Percentiles rank a stretch among this genome's conserved stretches.
These are phyloP conservation scores for Idris sp. DNA, from an alignment of 1,140 invertebrate genomes.

Conservation along the genomic window DNA sequence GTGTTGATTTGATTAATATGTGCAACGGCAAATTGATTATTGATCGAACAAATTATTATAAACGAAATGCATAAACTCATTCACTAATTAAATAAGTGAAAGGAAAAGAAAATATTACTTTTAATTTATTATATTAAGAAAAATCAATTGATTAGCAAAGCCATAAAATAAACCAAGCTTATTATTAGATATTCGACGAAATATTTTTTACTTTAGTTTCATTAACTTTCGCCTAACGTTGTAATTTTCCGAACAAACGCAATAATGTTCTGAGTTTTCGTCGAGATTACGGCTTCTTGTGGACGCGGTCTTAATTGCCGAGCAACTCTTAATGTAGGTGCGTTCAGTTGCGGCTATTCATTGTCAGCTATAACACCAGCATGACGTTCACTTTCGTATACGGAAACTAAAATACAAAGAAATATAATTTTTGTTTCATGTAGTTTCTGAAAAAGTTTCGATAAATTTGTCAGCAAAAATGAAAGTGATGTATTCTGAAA, in stretches of 20 bases:
- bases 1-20: constrained; percentile 40
- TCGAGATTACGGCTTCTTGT: constrained; percentile 44
- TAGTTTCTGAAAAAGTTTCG: not conserved
- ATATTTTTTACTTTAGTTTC: constrained; percentile 34
- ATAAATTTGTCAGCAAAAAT: not conserved
- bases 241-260: constrained; percentile 40
- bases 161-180: not conserved
- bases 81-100: too few species aligned
- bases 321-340: constrained; percentile 40
- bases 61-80: too few species aligned
- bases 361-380: constrained; percentile 30
- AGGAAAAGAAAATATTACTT: too few species aligned
- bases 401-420: constrained; percentile 2
- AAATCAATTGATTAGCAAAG: constrained; percentile 4
- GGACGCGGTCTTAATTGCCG: constrained; percentile 51
- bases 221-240: constrained; percentile 30
- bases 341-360: constrained; percentile 25
- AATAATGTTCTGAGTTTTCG: too few species aligned
- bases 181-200: constrained; percentile 11
- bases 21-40: constrained; percentile 14
- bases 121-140: too few species aligned
- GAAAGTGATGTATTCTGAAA: not conserved
- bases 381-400: constrained; percentile 24
- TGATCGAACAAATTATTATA: constrained; percentile 20
- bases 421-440: too few species aligned